Conservation (phyloP, 2,888 invertebrate species). For the Phalera bucephala region DNA sequence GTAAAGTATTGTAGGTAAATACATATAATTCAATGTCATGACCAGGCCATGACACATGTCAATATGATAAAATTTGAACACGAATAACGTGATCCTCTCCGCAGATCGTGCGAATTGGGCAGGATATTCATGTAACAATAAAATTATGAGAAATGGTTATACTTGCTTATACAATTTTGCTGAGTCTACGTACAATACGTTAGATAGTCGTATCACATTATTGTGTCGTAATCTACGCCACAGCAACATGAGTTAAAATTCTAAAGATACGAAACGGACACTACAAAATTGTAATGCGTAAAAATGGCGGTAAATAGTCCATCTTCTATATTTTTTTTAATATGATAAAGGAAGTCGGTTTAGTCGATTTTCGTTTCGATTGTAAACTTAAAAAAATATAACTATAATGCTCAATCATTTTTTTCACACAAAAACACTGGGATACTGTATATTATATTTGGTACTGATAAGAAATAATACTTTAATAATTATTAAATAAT, state of each 20-base stretch:
- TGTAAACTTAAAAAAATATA: conserved; percentile 43
- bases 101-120: conserved; percentile 62
- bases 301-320: no score
- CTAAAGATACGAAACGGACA: no score
- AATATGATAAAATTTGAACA: conserved; percentile 1
- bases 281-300: no score
- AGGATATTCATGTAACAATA: conserved; percentile 43
- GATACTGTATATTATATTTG: conserved; percentile 19
- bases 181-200: no score
- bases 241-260: no score
- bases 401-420: conserved; percentile 66
- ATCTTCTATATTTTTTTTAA: no score
- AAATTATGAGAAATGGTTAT: no score
- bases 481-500: conserved; percentile 13
- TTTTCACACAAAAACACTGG: conserved; percentile 48
- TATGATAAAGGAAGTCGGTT: conserved; percentile 67
- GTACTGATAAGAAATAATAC: conserved; percentile 6
- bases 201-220: no score
- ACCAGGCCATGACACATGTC: no score
- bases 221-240: no score
- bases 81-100: conserved; percentile 55
- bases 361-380: conserved; percentile 73
- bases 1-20: conserved; percentile 4
- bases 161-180: no score
- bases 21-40: conserved; percentile 7